Conservation (phyloP, 2,888 invertebrate species). For the Yponomeuta plumbellus region DNA sequence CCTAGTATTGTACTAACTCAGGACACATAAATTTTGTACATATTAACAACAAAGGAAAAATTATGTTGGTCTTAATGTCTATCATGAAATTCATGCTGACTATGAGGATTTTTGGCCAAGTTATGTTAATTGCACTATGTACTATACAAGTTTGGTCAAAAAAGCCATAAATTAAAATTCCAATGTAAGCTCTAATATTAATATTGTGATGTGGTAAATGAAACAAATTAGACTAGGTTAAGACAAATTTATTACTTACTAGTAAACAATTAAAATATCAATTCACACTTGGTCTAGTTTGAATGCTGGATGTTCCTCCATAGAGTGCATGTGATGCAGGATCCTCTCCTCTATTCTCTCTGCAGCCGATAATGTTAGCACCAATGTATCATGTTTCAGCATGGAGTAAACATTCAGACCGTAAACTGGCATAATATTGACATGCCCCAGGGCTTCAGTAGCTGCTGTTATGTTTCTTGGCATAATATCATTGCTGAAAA, state of each 20-base stretch:
- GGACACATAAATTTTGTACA: no score
- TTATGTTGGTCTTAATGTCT: no score
- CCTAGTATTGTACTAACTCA: no score
- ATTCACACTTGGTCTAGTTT: conserved; percentile 78
- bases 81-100: no score
- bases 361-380: conserved; percentile 89
- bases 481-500: conserved; percentile 87
- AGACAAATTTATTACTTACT: neutral
- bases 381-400: conserved; percentile 95
- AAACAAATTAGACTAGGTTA: neutral
- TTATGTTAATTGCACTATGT: no score
- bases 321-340: conserved; percentile 80
- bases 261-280: neutral
- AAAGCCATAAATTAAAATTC: neutral
- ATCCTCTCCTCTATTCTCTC: conserved; percentile 89
- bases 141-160: neutral
- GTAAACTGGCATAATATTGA: conserved; percentile 97
- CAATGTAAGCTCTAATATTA: neutral
- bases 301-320: conserved; percentile 72
- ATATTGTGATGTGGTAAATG: neutral
- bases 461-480: conserved; percentile 92
- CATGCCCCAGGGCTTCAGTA: conserved; percentile 84
- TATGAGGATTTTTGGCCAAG: no score
- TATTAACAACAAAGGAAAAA: no score
- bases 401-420: conserved; percentile 97